phyloP scores from a whole-genome alignment of 2,113 vertebrate species.

The Dermatemys mawii region DNA sequence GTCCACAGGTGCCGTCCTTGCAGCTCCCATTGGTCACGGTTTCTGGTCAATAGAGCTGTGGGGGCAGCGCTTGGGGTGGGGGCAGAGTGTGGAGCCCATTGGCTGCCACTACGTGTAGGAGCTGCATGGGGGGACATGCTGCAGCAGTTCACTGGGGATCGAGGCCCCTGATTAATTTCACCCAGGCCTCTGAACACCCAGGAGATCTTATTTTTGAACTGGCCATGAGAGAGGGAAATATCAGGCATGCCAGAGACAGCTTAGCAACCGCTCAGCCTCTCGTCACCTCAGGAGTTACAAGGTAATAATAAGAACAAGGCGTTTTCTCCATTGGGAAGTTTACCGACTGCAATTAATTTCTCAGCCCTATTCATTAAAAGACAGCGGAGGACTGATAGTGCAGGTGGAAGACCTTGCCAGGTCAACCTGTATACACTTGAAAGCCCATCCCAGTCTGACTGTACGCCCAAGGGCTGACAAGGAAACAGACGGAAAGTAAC shows the following conservation, averaged over 20 bases:
- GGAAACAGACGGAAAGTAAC: background rate
- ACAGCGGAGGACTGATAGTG: background rate
- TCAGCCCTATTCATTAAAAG: background rate
- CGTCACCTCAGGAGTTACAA: background rate
- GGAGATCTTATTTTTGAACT: background rate
- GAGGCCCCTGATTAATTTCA: accelerated
- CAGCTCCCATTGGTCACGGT: too few relatives aligned
- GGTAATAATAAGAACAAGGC: background rate
- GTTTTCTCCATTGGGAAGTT: background rate
- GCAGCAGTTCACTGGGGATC: background rate
- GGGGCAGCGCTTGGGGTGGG: too few relatives aligned
- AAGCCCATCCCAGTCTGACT: accelerated
- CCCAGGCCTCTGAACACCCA: accelerated
- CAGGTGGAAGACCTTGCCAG: accelerated
- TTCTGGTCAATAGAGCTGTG: too few relatives aligned
- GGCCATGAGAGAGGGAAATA: background rate
- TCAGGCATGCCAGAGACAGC: background rate
- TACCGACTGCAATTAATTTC: background rate
- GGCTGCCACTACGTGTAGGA: too few relatives aligned
- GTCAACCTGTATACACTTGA: background rate
- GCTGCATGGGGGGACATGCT: too few relatives aligned
- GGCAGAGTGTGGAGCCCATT: too few relatives aligned
- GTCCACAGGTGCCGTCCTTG: too few relatives aligned
- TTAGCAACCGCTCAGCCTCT: background rate
- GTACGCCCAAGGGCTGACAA: background rate